Evolutionary conservation across 2,888 invertebrate species (phyloP), one percentile per base, ranked within the genome.

Genomic region (Mesorhabditis spiculigera): DNA sequence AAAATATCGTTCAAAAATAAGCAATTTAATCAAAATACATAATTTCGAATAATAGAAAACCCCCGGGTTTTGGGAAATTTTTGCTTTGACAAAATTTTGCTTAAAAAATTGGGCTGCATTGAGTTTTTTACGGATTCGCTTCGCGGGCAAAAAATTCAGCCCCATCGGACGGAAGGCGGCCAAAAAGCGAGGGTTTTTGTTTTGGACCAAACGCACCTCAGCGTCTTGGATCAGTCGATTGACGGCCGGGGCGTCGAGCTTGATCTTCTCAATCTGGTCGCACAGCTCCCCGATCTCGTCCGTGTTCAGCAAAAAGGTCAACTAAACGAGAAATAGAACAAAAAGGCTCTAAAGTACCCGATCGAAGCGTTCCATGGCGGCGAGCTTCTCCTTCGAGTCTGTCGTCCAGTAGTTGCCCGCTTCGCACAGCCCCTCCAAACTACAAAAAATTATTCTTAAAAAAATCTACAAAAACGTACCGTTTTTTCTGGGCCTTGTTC

Each of bases 341-440:
- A 28, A 8, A 44, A 4, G 43, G 43, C 58, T 50, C n/a, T n/a
- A 66, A 10, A 44, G 41, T 58, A 77, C 77, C 71, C 72, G 68
- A 66, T 82, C 82, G 43, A 82, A 71, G 58, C 79, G 67, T 71
- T 82, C 82, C 82, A 83, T 83, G 68, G 80, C 76, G 5, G 45
- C 68, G 42, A 82, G 71, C 63, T 79, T 78, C 16, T 75, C 71
- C 4, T 74, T 67, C 8, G 73, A 58, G 67, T 78, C 76, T 43
- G 78, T 78, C 13, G 77, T 74, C 83, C 83, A 84, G 66, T 77
- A 80, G 45, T 81, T 73, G 8, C 76, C 73, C 5, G 71, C 74
- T n/a, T 71, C 67, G 8, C 68, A 68, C 28, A 80, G 44, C 42
- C 75, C 66, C 1, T 65, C 45, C 13, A 70, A n/a, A 10, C 58